Evolutionary conservation across 2,888 invertebrate species (phyloP).

Genomic region (Calliphora vomitoria): DNA sequence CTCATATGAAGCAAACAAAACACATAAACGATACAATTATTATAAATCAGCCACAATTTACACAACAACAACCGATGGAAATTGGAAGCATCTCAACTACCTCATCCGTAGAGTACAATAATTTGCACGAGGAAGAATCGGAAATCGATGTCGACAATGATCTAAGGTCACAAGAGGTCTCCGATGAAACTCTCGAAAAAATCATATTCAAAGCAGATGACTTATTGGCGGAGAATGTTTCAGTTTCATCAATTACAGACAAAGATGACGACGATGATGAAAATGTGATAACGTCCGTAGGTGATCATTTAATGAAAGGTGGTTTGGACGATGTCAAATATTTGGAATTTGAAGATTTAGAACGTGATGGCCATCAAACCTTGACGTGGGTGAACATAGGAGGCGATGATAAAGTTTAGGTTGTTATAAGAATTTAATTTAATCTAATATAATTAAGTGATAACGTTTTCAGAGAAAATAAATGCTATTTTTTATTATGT

Average conservation of each 20-base stretch:
- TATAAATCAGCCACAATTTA: constrained; percentile 91
- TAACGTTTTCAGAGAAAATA: constrained; percentile 31
- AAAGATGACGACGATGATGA: constrained; percentile 45
- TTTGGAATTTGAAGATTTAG: constrained; percentile 77
- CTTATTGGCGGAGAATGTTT: constrained; percentile 44
- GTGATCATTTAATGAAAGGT: constrained; percentile 75
- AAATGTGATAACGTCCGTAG: constrained; percentile 58
- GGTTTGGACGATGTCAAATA: constrained; percentile 77
- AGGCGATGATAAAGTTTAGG: constrained; percentile 62
- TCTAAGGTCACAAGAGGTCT: constrained; percentile 37
- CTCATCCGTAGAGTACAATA: background rate
- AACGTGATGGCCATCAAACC: constrained; percentile 76
- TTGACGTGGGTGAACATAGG: constrained; percentile 78
- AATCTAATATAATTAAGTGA: background rate
- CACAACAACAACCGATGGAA: constrained; percentile 66
- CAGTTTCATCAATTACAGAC: constrained; percentile 37
- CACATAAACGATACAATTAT: constrained; percentile 93
- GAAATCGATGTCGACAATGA: constrained; percentile 66
- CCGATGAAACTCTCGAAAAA: constrained; percentile 56
- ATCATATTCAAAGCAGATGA: constrained; percentile 61
- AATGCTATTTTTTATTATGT: constrained; percentile 44
- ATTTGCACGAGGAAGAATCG: constrained; percentile 21
- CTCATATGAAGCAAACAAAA: constrained; percentile 87
- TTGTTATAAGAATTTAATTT: background rate
- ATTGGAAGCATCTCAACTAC: constrained; percentile 57